A percentile compares a stretch with the other conserved stretches of the same genome.
These are phyloP conservation scores for Rallus crepitans DNA, from an alignment of 2,797 vertebrate genomes.

Conservation along the genomic window DNA sequence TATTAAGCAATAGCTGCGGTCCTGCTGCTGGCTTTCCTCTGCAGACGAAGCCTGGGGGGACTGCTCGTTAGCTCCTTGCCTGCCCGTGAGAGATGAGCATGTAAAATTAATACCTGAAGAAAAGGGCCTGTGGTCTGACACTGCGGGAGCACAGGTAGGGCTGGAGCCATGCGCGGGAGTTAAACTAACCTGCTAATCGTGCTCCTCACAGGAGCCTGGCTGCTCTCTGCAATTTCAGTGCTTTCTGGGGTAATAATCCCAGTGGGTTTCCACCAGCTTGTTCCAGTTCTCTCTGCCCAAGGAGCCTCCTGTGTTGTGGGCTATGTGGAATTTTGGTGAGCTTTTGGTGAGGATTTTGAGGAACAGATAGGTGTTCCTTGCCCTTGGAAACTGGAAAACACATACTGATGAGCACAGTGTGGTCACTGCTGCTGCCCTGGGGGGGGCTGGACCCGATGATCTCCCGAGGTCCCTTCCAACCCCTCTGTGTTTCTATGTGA, in stretches of 20 bases:
- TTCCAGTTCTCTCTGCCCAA: not conserved
- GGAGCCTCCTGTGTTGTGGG: not conserved
- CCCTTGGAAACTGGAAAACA: not conserved
- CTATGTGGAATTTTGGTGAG: not conserved
- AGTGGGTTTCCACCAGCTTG: not conserved
- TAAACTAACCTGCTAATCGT: not conserved
- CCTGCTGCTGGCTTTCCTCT: slow-evolving; percentile 54
- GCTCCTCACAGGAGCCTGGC: not conserved
- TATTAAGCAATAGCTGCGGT: slow-evolving; percentile 30
- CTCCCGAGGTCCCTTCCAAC: too few species aligned
- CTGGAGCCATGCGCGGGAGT: slow-evolving; percentile 18
- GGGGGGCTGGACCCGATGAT: too few species aligned
- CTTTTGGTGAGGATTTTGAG: not conserved
- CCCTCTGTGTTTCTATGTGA: too few species aligned
- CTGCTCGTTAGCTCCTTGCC: slow-evolving; percentile 70
- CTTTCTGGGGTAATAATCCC: not conserved
- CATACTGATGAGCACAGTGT: rapidly evolving
- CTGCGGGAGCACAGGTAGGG: slow-evolving; percentile 78
- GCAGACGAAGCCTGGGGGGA: slow-evolving; percentile 49
- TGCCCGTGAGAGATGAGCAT: slow-evolving; percentile 57
- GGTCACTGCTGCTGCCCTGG: not conserved
- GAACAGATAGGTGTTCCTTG: not conserved
- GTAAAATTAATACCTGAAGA: slow-evolving; percentile 69
- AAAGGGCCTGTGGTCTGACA: slow-evolving; percentile 68
- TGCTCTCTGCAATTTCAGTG: not conserved